Evolutionary conservation across 1,140 invertebrate species (phyloP).

Genomic region (Phocides pigmalion): DNA sequence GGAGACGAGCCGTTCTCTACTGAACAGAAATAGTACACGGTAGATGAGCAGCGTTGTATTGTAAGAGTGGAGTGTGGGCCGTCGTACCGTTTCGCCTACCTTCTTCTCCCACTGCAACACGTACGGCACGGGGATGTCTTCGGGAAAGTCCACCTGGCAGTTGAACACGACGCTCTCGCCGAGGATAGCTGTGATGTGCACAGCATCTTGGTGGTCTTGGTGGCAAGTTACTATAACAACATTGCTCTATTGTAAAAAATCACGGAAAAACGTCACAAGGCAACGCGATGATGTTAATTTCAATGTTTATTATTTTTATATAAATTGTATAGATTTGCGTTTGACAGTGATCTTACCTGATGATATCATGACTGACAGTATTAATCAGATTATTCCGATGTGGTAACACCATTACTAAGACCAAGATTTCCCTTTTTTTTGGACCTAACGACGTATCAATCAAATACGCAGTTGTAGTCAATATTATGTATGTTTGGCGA

Average conservation of each 20-base stretch:
- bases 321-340: no score
- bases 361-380: no score
- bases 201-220: constrained; percentile 92
- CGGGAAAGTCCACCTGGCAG: constrained; percentile 97
- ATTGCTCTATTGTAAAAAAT: constrained; percentile 1
- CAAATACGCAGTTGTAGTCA: no score
- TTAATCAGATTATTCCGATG: no score
- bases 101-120: constrained; percentile 99
- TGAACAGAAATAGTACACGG: constrained; percentile 82
- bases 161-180: constrained; percentile 98
- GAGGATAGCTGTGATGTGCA: constrained; percentile 97
- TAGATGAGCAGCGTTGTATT: constrained; percentile 82
- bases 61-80: constrained; percentile 89
- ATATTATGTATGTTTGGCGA: no score
- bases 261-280: neutral
- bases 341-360: no score
- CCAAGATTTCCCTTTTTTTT: no score
- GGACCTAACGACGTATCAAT: no score
- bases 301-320: no score
- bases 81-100: constrained; percentile 97
- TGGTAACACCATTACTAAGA: no score
- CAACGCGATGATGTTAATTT: no score
- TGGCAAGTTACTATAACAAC: constrained; percentile 79
- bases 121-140: constrained; percentile 96
- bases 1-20: constrained; percentile 77